phyloP scores from a whole-genome alignment of 1,140 invertebrate species.

The Eueides isabella region DNA sequence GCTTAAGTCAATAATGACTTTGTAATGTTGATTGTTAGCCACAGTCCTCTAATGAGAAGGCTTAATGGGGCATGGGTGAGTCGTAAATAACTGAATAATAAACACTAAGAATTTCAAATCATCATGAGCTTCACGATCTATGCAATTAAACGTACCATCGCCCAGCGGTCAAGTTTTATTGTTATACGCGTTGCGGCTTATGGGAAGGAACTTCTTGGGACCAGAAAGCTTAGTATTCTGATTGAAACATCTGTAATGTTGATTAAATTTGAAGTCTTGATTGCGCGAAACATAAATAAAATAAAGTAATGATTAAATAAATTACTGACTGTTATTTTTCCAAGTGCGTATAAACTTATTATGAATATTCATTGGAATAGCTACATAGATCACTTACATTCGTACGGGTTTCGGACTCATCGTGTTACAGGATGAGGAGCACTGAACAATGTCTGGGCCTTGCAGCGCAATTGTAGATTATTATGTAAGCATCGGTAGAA shows the following conservation, averaged over 20 bases:
- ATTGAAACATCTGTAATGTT: not conserved
- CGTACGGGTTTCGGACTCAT: no score
- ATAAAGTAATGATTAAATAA: no score
- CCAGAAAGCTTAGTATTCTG: not conserved
- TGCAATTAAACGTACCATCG: conserved; percentile 16
- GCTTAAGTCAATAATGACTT: not conserved
- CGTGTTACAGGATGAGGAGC: no score
- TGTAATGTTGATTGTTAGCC: conserved; percentile 24
- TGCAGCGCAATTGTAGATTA: no score
- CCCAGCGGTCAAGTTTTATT: conserved; percentile 23
- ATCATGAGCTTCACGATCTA: conserved; percentile 6
- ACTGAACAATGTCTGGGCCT: no score
- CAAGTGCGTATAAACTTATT: no score
- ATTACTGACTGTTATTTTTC: no score
- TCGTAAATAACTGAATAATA: conserved; percentile 29
- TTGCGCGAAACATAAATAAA: no score
- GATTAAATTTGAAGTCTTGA: not conserved
- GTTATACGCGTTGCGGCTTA: conserved; percentile 16
- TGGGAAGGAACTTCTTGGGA: conserved; percentile 19
- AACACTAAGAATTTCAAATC: conserved; percentile 18
- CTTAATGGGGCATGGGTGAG: not conserved
- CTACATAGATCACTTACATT: no score
- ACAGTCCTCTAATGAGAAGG: conserved; percentile 23
- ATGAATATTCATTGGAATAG: no score
- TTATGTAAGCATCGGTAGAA: no score